Evolutionary conservation across 2,113 vertebrate genomes (phyloP), one percentile per base, ranked within the genome.

Genomic region (Eidolon helvum): DNA sequence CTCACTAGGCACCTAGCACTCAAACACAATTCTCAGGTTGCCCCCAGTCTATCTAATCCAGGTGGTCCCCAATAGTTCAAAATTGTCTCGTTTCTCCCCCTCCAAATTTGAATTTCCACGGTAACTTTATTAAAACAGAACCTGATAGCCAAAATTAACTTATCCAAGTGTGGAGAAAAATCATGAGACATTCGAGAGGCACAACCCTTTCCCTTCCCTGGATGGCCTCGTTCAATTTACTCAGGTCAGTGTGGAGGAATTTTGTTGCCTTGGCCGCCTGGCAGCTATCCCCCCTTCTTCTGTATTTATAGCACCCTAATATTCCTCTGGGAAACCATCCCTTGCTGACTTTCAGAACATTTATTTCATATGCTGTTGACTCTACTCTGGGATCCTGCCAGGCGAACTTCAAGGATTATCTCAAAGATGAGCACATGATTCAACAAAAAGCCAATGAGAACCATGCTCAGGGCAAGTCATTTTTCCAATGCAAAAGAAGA

Each of bases 301-400:
- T 90, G 74, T 95, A 97, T 96, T 97, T 95, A 94, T 21, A 97
- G 87, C 69, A 92, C 79, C 94, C 75, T 87, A 86, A 84, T 92
- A 95, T 71, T 97, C 80, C 90, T 94, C 79, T 83, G 69, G 69
- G 90, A 96, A 90, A 90, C 68, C 63, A 77, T 77, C 72, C 71
- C n/a, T 95, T 40, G 48, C 50, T 65, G 48, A 77, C 61, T 88
- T 93, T 65, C 19, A 3, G 66, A 97, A 91, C 82, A 95, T 87
- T 89, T 74, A 90, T 92, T 93, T 89, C 59, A 71, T 55, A 79
- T 55, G 40, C 18, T 90, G 68, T 77, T 84, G 80, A 92, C 8
- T 85, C 57, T 3, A 77, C 59, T 95, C 84, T 84, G 74, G 43
- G 21, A 33, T 87, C 43, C n/a, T 21, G 83, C 74, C 75, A 96